Evolutionary conservation across 1,140 invertebrate genomes (phyloP).

Genomic region (Zaprionus inermis): DNA sequence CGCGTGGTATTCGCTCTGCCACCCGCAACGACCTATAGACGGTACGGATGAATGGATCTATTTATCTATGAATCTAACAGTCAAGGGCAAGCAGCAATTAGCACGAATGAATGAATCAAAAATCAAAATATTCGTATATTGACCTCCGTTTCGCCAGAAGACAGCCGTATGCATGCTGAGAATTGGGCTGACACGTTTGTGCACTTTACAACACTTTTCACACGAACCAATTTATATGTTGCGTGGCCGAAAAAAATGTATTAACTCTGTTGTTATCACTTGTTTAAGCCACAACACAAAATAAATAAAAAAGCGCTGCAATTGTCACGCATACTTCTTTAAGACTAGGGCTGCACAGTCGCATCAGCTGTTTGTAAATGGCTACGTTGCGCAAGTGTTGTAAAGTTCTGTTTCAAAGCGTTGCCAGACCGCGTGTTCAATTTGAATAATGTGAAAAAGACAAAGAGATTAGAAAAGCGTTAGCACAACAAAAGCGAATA

Average conservation of each 20-base stretch:
- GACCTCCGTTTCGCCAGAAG: conserved; percentile 83
- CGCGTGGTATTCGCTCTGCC: conserved; percentile 6
- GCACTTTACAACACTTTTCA: conserved; percentile 34
- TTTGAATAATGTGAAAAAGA: neutral
- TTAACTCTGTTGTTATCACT: conserved; percentile 17
- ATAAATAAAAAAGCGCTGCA: conserved; percentile 35
- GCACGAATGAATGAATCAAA: conserved; percentile 51
- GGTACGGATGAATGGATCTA: conserved; percentile 6
- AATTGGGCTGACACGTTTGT: conserved; percentile 1
- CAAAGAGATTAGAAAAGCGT: conserved; percentile 1
- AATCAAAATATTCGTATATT: conserved; percentile 31
- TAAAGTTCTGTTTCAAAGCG: conserved; percentile 3
- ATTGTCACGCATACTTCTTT: conserved; percentile 31
- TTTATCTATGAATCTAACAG: neutral
- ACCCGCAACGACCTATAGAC: neutral
- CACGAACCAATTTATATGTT: conserved; percentile 12
- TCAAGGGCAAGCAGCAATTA: conserved; percentile 52
- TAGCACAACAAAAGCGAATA: conserved; percentile 21
- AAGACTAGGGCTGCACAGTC: conserved; percentile 27
- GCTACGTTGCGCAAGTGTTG: conserved; percentile 24
- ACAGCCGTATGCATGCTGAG: conserved; percentile 78
- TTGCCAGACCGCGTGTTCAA: conserved; percentile 29
- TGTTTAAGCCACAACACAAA: conserved; percentile 34
- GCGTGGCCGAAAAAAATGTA: conserved; percentile 26
- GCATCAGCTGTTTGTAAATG: conserved; percentile 27